Conservation (phyloP, 1,140 invertebrate species). For the Penaeus vannamei region DNA sequence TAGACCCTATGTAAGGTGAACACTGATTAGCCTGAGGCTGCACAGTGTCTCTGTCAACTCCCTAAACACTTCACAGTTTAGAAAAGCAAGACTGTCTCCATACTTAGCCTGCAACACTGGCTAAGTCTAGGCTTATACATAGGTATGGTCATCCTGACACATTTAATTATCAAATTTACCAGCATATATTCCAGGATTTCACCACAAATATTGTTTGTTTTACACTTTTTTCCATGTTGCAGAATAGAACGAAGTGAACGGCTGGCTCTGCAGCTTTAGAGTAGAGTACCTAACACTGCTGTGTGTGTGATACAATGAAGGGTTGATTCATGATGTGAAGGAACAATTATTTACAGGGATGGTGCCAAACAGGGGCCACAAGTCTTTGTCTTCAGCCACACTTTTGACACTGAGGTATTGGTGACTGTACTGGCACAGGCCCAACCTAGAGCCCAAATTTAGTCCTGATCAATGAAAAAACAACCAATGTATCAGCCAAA, state of each 20-base stretch:
- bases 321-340: constrained; percentile 65
- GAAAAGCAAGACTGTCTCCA: too few species aligned
- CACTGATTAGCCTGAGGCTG: too few species aligned
- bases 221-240: constrained; percentile 34
- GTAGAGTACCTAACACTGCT: constrained; percentile 60
- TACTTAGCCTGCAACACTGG: constrained; percentile 31
- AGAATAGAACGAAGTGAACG: constrained; percentile 63
- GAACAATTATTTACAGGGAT: constrained; percentile 64
- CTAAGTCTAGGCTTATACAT: constrained; percentile 27
- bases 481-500: constrained; percentile 40
- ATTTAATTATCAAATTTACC: not conserved
- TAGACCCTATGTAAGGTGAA: too few species aligned
- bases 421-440: constrained; percentile 61
- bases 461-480: constrained; percentile 48
- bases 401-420: constrained; percentile 64
- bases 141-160: constrained; percentile 10
- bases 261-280: constrained; percentile 62
- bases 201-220: not conserved
- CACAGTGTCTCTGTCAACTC: too few species aligned
- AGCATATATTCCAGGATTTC: constrained; percentile 1
- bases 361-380: constrained; percentile 64
- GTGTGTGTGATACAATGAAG: constrained; percentile 62
- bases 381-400: constrained; percentile 59
- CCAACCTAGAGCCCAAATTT: constrained; percentile 51
- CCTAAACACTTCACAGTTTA: too few species aligned